phyloP scores from a whole-genome alignment of 2,888 invertebrate genomes.

The Mongoloraphidia duomilia region DNA sequence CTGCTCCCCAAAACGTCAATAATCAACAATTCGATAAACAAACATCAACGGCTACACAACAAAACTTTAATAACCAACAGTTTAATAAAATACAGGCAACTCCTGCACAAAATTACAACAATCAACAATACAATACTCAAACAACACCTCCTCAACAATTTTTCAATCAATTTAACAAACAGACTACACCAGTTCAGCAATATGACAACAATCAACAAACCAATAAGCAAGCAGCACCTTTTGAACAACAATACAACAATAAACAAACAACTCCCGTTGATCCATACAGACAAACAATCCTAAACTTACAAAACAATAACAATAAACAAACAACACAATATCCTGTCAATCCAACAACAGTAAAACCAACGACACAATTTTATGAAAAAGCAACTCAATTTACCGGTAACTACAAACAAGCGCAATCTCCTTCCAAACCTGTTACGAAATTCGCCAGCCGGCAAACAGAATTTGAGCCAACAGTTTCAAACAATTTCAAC shows the following conservation, averaged over 20 bases:
- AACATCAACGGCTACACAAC: background rate
- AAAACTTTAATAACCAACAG: background rate
- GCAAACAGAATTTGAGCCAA: conserved; percentile 31
- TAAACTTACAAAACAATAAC: background rate
- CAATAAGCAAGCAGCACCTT: conserved; percentile 8
- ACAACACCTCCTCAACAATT: background rate
- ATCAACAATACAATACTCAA: background rate
- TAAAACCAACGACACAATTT: conserved; percentile 6
- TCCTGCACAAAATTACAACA: background rate
- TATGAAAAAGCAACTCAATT: conserved; percentile 15
- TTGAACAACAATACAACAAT: conserved; percentile 8
- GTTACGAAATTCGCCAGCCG: conserved; percentile 32
- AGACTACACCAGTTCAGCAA: conserved; percentile 4
- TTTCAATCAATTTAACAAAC: too few relatives aligned
- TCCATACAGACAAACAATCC: background rate
- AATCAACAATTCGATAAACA: background rate
- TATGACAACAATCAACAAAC: conserved; percentile 12
- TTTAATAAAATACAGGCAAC: background rate
- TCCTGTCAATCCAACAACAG: conserved; percentile 8
- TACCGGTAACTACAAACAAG: conserved; percentile 8
- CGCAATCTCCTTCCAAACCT: conserved; percentile 15
- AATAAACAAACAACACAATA: conserved; percentile 8
- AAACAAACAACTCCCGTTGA: conserved; percentile 1
- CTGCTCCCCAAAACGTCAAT: background rate
- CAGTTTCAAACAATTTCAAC: conserved; percentile 27